A percentile compares a stretch with the other conserved stretches of the same genome.
phyloP scores from a whole-genome alignment of 2,888 invertebrate genomes.

The Dermolepida albohirtum region DNA sequence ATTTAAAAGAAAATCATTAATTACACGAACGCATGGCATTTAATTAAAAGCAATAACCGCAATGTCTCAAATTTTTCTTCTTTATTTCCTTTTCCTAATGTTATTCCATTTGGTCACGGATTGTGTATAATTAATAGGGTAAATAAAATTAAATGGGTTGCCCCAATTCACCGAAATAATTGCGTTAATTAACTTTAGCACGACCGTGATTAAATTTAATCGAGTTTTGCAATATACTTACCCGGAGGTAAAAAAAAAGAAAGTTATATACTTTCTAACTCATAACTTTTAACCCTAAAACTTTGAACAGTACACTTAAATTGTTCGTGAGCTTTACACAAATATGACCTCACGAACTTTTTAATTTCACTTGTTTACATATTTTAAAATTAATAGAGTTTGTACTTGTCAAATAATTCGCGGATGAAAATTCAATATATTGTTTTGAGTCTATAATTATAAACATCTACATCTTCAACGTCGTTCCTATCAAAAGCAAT shows the following conservation, averaged over 20 bases:
- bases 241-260: slow-evolving; percentile 7
- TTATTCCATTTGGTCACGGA: not conserved
- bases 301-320: slow-evolving; percentile 15
- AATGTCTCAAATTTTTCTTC: slow-evolving; percentile 8
- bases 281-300: slow-evolving; percentile 20
- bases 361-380: slow-evolving; percentile 21
- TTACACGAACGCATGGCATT: not conserved
- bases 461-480: too few relatives aligned
- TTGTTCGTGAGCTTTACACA: slow-evolving; percentile 7
- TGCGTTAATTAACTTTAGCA: slow-evolving; percentile 19
- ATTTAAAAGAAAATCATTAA: too few relatives aligned
- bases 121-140: slow-evolving; percentile 9
- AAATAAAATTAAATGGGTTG: slow-evolving; percentile 18
- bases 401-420: too few relatives aligned
- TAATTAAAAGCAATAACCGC: slow-evolving; percentile 9
- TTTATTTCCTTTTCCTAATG: not conserved
- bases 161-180: slow-evolving; percentile 13
- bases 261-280: slow-evolving; percentile 7
- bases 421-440: too few relatives aligned
- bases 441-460: too few relatives aligned
- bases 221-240: slow-evolving; percentile 17
- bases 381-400: not conserved
- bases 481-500: too few relatives aligned
- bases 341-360: slow-evolving; percentile 15
- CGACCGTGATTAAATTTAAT: slow-evolving; percentile 30